Evolutionary conservation across 2,113 vertebrate species (phyloP), one percentile per base, ranked within the genome.

Genomic region (Cyprinodon variegatus): DNA sequence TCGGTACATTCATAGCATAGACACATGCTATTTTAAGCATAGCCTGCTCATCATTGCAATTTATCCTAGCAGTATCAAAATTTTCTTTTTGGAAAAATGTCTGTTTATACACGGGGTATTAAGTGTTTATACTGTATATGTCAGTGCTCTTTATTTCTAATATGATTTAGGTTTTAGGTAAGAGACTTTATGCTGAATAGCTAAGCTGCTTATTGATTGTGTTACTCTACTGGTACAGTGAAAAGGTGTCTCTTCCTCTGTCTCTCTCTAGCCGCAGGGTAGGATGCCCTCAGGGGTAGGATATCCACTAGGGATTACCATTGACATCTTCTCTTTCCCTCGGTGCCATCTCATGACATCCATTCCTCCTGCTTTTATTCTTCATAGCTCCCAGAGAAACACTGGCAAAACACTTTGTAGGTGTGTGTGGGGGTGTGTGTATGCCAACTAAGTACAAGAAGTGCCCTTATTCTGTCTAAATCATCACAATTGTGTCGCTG

Each of bases 241-340:
- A 43, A 75, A 86, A 74, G 72, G 59, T 81, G 64, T 66, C 64
- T 65, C 79, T 72, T 59, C 57, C 61, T 70, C 38, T n/a, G 70
- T 41, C 61, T 76, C 3, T 72, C 63, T 82, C 20, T 87, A 22
- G 83, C 88, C 69, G 39, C 83, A 63, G 88, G 88, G 83, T 73
- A 84, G 74, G 40, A 81, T 91, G 86, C 88, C 90, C 88, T 87
- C 70, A 76, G 85, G 85, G 90, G 71, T 12, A 22, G 75, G 37
- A 68, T 65, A 85, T 86, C 80, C 81, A 77, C 75, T 65, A 37
- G 83, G 83, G 83, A 90, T 85, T 87, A 74, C 70, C 82, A 79
- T 82, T 86, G 76, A 90, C 85, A 88, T 84, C 78, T 63, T 53
- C 73, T 74, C 78, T 74, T 70, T 69, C 68, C 78, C 68, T 70